phyloP scores from a whole-genome alignment of 2,797 vertebrate genomes.

The Masticophis lateralis region DNA sequence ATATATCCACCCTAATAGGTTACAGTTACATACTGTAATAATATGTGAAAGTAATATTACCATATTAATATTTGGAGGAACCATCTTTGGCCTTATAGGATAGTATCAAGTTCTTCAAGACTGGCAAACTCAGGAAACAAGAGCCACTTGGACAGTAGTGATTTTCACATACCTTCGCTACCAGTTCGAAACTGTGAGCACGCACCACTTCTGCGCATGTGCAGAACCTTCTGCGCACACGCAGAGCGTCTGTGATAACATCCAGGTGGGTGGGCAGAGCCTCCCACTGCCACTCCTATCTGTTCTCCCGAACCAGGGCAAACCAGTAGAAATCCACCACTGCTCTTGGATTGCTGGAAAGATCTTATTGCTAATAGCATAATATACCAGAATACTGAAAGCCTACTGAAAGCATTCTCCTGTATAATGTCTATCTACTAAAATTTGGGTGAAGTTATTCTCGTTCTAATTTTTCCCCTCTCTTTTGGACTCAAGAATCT shows the following conservation, averaged over 20 bases:
- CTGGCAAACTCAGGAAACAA: not conserved
- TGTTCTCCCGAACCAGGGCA: too few relatives aligned
- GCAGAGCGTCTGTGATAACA: too few relatives aligned
- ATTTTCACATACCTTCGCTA: too few relatives aligned
- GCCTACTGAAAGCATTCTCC: not conserved
- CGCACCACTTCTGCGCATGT: too few relatives aligned
- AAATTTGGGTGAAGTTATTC: not conserved
- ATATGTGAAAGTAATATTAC: not conserved
- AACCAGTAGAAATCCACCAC: too few relatives aligned
- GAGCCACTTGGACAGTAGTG: not conserved
- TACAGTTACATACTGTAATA: not conserved
- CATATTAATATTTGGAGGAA: not conserved
- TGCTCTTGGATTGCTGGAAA: not conserved
- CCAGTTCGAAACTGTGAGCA: too few relatives aligned
- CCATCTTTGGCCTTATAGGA: not conserved
- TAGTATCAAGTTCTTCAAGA: not conserved
- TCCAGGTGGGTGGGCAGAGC: too few relatives aligned
- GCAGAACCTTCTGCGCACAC: too few relatives aligned
- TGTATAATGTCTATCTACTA: not conserved
- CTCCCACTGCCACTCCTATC: rapidly evolving
- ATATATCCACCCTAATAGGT: not conserved
- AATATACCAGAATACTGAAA: not conserved
- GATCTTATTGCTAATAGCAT: not conserved
- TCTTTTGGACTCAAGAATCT: not conserved
- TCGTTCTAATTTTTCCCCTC: not conserved